Base-by-base conservation (phyloP, 1,140 invertebrate species). In the Neotoxoptera formosana region DNA sequence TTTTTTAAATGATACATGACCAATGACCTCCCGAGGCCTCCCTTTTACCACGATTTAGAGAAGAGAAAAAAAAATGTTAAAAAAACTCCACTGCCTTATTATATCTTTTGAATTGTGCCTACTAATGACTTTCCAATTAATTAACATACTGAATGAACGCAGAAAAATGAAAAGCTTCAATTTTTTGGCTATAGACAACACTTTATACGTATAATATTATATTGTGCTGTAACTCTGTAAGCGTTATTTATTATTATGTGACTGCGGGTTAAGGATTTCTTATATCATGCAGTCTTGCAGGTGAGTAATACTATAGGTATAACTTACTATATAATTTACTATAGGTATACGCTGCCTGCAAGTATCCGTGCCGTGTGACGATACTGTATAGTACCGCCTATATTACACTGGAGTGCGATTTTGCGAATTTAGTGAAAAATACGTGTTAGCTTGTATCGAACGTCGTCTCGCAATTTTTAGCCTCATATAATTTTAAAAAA, bases 381-480 rank as follows among this genome's bases (percentile, higher is more conserved):
- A 41, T 41, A 41, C 41, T 41, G 41, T 67, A n/a, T n/a, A 67
- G 30, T 6, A 4, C 25, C n/a, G n/a, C n/a, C 1, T 11, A n/a
- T 21, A 53, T 53, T 21, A 21, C 51, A 53, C 3, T 7, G 20
- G 1, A 7, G 11, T 17, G 30, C 6, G 17, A n/a, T 67, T n/a
- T 67, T 67, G 30, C 3, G 4, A 67, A n/a, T n/a, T 67, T 67
- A n/a, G 60, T n/a, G 4, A n/a, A 67, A 67, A n/a, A n/a, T 67
- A 30, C 0, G 25, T 2, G 56, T 14, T 0, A 6, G n/a, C 14
- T 76, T n/a, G 0, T 17, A 20, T n/a, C 0, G 17, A 53, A n/a
- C 6, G 11, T 76, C 3, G 30, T n/a, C n/a, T 76, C 14, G n/a
- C 30, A 30, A 76, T 7, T n/a, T n/a, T n/a, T 76, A 76, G 30